Base-by-base conservation (phyloP, 2,888 invertebrate species). In the Aradus depressus region DNA sequence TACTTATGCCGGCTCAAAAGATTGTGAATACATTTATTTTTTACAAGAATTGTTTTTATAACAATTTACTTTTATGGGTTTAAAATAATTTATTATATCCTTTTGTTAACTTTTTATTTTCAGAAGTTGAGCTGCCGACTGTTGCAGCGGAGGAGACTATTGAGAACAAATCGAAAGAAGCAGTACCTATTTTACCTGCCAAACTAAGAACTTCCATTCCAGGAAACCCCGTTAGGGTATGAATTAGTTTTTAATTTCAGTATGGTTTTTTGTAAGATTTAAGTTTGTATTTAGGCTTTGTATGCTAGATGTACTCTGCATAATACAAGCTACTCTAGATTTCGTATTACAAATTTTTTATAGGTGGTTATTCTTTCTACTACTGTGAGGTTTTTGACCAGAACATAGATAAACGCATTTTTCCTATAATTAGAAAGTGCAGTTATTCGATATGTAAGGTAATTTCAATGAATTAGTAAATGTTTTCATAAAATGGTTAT, bases 121-220 rank as follows among this genome's bases (percentile, higher is more conserved):
- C 5, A 44, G 44, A 44, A 44, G 38, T 47, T 25, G 47, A 47
- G 38, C 18, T 28, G 14, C 37, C 28, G 8, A 23, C 35, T 47
- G 47, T 38, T 23, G 47, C 14, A 42, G 14, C 23, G 12, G 25
- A 35, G 25, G 26, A n/a, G n/a, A n/a, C n/a, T n/a, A n/a, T 25
- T 14, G 47, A 47, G 8, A 47, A 47, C 28, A 37, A 37, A 18
- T 16, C 19, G 42, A 18, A 38, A 1, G 37, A 47, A 18, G 47
- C 47, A 4, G 23, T 47, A 19, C 47, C 47, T 12, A 37, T 47
- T 25, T 28, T 47, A 16, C 47, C 47, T 37, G 25, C 35, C 12
- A 47, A 47, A 26, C 37, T 34, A 12, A 47, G 25, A 35, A 31
- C 47, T 38, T 38, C 35, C 5, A 34, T 16, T 18, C 37, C 38